These are phyloP conservation scores for Drosophila fulvimacula DNA, from an alignment of 2,888 invertebrate species.

Conservation along the genomic window DNA sequence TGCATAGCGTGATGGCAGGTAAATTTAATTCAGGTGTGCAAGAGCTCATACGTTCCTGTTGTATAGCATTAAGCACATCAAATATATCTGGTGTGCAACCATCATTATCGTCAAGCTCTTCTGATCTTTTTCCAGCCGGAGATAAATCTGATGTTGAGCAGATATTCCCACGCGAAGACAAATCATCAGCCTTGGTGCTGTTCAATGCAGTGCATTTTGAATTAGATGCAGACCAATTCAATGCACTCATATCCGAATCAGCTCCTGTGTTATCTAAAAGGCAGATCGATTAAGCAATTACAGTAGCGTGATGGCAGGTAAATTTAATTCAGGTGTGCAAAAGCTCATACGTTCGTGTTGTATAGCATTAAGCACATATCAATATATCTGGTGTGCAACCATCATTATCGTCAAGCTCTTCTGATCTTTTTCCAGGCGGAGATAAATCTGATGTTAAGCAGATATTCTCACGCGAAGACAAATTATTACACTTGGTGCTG, in stretches of 20 bases:
- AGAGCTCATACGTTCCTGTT: neutral
- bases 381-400: slow-evolving; percentile 62
- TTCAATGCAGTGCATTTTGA: slow-evolving; percentile 56
- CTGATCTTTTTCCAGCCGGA: slow-evolving; percentile 1
- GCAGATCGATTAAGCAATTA: neutral
- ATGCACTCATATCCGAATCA: slow-evolving; percentile 45
- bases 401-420: neutral
- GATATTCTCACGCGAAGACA: neutral
- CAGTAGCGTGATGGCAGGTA: neutral
- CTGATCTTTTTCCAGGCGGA: neutral
- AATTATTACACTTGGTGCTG: slow-evolving; percentile 39
- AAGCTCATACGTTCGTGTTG: neutral
- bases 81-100: slow-evolving; percentile 63
- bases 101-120: neutral
- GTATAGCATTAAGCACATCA: slow-evolving; percentile 25
- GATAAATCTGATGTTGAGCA: slow-evolving; percentile 52
- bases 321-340: slow-evolving; percentile 1
- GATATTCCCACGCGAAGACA: neutral
- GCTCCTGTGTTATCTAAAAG: slow-evolving; percentile 16
- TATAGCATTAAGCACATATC: slow-evolving; percentile 28
- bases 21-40: slow-evolving; percentile 5
- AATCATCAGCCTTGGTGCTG: slow-evolving; percentile 40
- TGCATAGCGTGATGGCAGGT: neutral
- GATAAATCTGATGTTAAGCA: slow-evolving; percentile 52
- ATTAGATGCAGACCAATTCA: slow-evolving; percentile 59